Evolutionary conservation across 2,888 invertebrate genomes (phyloP), one percentile per base, ranked within the genome.

Genomic region (Athrips mouffetella): DNA sequence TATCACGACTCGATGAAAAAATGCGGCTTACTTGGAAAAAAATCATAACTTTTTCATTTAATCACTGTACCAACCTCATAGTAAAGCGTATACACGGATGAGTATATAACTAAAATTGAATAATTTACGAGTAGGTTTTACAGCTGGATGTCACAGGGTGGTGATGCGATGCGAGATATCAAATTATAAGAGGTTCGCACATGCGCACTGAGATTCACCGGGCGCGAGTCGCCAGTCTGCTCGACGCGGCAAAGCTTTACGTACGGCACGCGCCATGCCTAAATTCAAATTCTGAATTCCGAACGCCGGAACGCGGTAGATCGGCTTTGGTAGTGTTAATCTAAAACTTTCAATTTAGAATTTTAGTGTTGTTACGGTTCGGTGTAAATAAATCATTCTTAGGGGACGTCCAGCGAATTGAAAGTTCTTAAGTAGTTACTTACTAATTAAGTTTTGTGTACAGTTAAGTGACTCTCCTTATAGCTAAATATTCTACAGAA

Each of bases 161-260:
- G 78, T 78, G 80, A 82, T 37, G n/a, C n/a, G n/a, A n/a, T 80
- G 80, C 76, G 80, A 77, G 79, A 84, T 85, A 85, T 83, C 81
- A 84, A 80, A 82, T 83, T 84, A 82, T 83, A 79, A 80, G 80
- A 80, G 79, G 73, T 75, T 75, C 66, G 78, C 78, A 75, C 85
- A 83, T 76, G 86, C 86, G 85, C 80, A 67, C 15, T 73, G 52
- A 53, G 54, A 33, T 44, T 45, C 48, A 57, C 53, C 65, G 59
- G 61, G 66, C 70, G 70, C 67, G 20, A 65, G 67, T 68, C 67
- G 70, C 75, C 83, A 84, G 85, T 85, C 77, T 71, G 79, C 76
- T 72, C 71, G 70, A 61, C 75, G 81, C 72, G 72, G 66, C 70
- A 64, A 71, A 55, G 60, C 67, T 59, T 64, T 64, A 56, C 73